Evolutionary conservation across 2,797 vertebrate species (phyloP).

Genomic region (Rhinoraja longicauda): DNA sequence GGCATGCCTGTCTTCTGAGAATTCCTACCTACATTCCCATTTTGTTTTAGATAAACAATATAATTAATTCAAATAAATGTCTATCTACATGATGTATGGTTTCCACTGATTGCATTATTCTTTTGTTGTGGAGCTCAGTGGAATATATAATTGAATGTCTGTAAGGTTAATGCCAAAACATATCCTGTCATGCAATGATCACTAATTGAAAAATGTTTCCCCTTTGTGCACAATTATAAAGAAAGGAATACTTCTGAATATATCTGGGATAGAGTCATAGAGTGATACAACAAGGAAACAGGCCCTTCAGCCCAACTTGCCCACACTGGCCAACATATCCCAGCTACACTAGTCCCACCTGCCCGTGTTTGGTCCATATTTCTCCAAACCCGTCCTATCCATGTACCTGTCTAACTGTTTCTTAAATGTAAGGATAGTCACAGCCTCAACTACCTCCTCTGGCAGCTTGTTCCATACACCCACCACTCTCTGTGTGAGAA

Average conservation of each 20-base stretch:
- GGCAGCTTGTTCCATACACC: too few species aligned
- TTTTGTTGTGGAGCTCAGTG: neutral
- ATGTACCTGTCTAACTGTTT: too few species aligned
- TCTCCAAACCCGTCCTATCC: too few species aligned
- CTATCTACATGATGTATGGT: neutral
- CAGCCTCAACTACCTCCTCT: too few species aligned
- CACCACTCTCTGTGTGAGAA: too few species aligned
- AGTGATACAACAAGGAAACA: too few species aligned
- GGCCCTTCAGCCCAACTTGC: too few species aligned
- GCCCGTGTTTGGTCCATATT: too few species aligned
- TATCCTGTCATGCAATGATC: neutral
- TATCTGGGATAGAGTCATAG: neutral
- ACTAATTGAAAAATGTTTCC: neutral
- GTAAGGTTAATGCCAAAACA: neutral
- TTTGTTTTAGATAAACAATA: constrained; percentile 19
- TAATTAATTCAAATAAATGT: constrained; percentile 3
- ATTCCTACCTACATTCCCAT: neutral
- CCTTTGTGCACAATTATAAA: neutral
- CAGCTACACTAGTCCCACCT: too few species aligned
- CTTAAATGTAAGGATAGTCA: too few species aligned
- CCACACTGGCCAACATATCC: too few species aligned
- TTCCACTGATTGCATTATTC: neutral
- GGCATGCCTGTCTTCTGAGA: neutral
- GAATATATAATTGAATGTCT: neutral
- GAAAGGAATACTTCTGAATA: neutral